Percentiles rank a stretch among this genome's conserved stretches.
Conservation (phyloP, 2,888 invertebrate genomes). For the Caenorhabditis virilis region DNA sequence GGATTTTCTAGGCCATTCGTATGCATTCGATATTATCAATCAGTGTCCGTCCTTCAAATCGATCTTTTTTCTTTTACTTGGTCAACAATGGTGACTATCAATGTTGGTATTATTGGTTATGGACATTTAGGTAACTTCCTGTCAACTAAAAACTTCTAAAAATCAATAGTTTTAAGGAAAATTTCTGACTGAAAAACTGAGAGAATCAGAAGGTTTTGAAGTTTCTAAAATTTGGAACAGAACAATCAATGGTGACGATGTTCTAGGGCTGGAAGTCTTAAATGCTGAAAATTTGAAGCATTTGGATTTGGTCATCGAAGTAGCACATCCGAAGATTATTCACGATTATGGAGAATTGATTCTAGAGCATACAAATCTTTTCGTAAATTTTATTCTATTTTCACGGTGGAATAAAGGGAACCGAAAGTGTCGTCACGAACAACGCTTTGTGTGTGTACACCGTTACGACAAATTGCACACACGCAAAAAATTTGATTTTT, state of each 20-base stretch:
- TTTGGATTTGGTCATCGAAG: constrained; percentile 71
- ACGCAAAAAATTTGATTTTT: no score
- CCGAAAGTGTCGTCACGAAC: no score
- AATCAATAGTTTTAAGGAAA: constrained; percentile 49
- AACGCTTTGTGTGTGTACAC: no score
- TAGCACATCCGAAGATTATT: constrained; percentile 73
- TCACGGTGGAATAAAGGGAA: background rate
- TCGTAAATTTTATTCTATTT: constrained; percentile 68
- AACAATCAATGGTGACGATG: constrained; percentile 37
- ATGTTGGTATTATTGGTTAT: constrained; percentile 64
- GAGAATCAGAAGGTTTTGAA: constrained; percentile 45
- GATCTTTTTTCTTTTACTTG: no score
- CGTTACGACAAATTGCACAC: no score
- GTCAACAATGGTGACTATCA: constrained; percentile 10
- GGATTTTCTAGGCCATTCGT: no score
- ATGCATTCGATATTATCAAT: no score
- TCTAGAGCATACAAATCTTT: constrained; percentile 71
- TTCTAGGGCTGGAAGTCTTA: constrained; percentile 47
- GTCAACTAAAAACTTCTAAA: no score
- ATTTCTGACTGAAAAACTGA: constrained; percentile 59
- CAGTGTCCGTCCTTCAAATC: no score
- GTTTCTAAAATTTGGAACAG: constrained; percentile 63
- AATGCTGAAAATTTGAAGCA: constrained; percentile 39
- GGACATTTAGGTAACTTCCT: constrained; percentile 59
- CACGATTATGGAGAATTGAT: constrained; percentile 71